Base-by-base conservation (phyloP, 2,888 invertebrate genomes). In the Branchellion lobata region DNA sequence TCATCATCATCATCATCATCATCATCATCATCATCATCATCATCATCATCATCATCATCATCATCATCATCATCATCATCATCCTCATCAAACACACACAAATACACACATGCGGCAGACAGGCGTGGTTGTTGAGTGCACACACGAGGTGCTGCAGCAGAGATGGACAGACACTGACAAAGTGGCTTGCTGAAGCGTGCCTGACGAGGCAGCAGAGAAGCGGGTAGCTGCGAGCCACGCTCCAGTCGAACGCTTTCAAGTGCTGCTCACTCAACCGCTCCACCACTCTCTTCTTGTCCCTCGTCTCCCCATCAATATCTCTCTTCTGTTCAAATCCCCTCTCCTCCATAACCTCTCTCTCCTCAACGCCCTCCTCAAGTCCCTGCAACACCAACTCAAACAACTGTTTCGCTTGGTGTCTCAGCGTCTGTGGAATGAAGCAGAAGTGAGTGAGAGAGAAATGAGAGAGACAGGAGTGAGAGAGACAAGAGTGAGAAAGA, bases 101-200 rank as follows among this genome's bases (percentile, higher is more conserved):
- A 53, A 18, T 29, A 33, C 87, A 85, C 85, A 89, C 89, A 85
- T 89, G 87, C 75, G 87, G 86, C 21, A 88, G 86, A 76, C 88
- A 83, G 1, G 86, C 85, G 73, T 86, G 85, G 82, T 88, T 88
- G 61, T 85, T 83, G 80, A 88, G 83, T 79, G 87, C 86, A 27
- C 81, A 69, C 29, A 89, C 82, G 1, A 90, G 83, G 27, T 86
- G 84, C 31, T 81, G 81, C 1, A 88, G 87, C 36, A 90, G 84
- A 81, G 85, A 82, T 21, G 88, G 87, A 81, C 86, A 84, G 78
- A 84, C 82, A 31, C 84, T 74, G 29, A 89, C 83, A 51, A 90
- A 82, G 76, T 84, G 82, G 51, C 84, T 80, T 79, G 87, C 86
- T 78, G 88, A 88, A 75, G 88, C 83, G 81, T 86, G 86, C 85